phyloP scores from a whole-genome alignment of 2,113 vertebrate genomes.

The Ceyx melanurus region DNA sequence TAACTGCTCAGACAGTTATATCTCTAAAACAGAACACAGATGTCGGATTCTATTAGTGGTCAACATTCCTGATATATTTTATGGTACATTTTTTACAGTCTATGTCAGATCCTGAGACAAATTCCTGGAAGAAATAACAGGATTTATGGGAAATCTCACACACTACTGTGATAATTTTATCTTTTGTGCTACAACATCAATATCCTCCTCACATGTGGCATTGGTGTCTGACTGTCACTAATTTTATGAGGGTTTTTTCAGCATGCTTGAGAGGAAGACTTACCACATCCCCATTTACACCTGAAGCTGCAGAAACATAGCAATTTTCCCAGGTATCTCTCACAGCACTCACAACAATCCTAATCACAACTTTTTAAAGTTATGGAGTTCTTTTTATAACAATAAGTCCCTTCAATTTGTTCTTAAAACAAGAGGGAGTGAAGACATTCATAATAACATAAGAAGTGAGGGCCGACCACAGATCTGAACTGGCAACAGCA shows the following conservation, averaged over 20 bases:
- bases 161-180: not conserved
- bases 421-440: not conserved
- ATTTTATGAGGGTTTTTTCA: not conserved
- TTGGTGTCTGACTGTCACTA: not conserved
- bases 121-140: not conserved
- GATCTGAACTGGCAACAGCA: not conserved
- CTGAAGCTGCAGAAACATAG: not conserved
- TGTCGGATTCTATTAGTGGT: constrained; percentile 4
- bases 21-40: not conserved
- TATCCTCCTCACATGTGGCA: not conserved
- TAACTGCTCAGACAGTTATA: constrained; percentile 23
- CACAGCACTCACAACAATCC: not conserved
- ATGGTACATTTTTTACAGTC: not conserved
- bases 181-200: not conserved
- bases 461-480: not conserved
- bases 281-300: not conserved
- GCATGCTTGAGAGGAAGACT: not conserved
- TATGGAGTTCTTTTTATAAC: not conserved
- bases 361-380: not conserved
- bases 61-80: constrained; percentile 15
- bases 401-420: not conserved
- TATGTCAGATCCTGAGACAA: not conserved
- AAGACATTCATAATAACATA: not conserved
- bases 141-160: constrained; percentile 18
- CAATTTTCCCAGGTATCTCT: not conserved